phyloP scores from a whole-genome alignment of 2,888 invertebrate genomes.

The Sialis fuliginosa region DNA sequence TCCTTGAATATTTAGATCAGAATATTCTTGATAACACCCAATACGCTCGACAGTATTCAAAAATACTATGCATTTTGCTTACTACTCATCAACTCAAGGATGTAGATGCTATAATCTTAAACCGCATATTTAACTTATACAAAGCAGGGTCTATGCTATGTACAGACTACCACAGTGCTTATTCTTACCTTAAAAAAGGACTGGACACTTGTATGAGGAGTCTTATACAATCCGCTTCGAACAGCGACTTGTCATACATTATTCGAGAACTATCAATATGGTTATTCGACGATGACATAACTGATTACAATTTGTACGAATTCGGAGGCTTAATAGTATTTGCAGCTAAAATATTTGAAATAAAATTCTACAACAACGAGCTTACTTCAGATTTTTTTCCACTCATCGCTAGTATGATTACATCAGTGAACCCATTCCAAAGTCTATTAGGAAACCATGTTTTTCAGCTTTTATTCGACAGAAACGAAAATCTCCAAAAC shows the following conservation, averaged over 20 bases:
- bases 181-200: too few species aligned
- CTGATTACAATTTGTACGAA: slow-evolving; percentile 28
- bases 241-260: slow-evolving; percentile 28
- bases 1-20: too few species aligned
- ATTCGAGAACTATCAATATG: slow-evolving; percentile 32
- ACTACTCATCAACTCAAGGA: too few species aligned
- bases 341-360: slow-evolving; percentile 29
- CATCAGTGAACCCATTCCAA: slow-evolving; percentile 26
- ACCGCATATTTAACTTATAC: too few species aligned
- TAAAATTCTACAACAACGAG: slow-evolving; percentile 24
- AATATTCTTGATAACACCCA: too few species aligned
- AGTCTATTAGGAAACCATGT: slow-evolving; percentile 36
- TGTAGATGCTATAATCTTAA: too few species aligned
- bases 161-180: too few species aligned
- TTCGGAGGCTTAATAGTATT: slow-evolving; percentile 35
- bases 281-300: slow-evolving; percentile 25
- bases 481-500: slow-evolving; percentile 27
- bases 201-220: too few species aligned
- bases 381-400: slow-evolving; percentile 30
- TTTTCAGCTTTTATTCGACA: slow-evolving; percentile 35
- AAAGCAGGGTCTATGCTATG: too few species aligned
- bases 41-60: too few species aligned
- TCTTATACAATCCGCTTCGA: slow-evolving; percentile 9
- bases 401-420: slow-evolving; percentile 28
- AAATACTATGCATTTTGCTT: too few species aligned